Evolutionary conservation across 1,140 invertebrate genomes (phyloP), one percentile per base, ranked within the genome.

Genomic region (Hylaeus anthracinus): DNA sequence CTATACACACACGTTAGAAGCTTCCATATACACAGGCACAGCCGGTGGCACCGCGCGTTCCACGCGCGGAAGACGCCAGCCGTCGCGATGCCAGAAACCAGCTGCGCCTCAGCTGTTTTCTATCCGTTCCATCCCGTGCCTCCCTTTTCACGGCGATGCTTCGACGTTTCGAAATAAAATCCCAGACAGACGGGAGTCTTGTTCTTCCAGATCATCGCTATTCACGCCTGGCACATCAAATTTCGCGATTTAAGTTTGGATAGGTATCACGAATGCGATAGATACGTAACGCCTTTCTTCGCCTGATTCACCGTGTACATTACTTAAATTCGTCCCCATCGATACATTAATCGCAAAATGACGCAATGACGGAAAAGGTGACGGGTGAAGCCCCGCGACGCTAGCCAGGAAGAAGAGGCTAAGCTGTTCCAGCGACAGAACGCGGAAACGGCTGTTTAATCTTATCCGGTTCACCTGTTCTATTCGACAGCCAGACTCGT

Each of bases 21-120:
- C 48, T 9, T 43, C 53, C 39, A 41, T 56, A 74, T 56, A 70
- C 10, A 65, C 61, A 56, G 12, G 26, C 55, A 39, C 37, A 41
- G 5, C 9, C 12, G 2, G 48, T 1, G 2, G n/a, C 10, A 66
- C 26, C 61, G 66, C 60, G 74, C 58, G 74, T 78, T 69, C 77
- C 3, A 55, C 51, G 53, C 70, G 86, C 82, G 81, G 83, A 88
- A 88, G 89, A 90, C 85, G 84, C 83, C 86, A 88, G 88, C 83
- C 87, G 85, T 88, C 87, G 88, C 86, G 86, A 88, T 87, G 88
- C 88, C 85, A 90, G 81, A 89, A 88, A 80, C 91, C 91, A 92
- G 90, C 91, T 91, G 91, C 88, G 86, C 72, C 87, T 91, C 91
- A 92, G 91, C 91, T 92, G 91, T 91, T 91, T 91, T 91, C 90